Evolutionary conservation across 2,113 vertebrate genomes (phyloP).

Genomic region (Phylloscopus trochilus): DNA sequence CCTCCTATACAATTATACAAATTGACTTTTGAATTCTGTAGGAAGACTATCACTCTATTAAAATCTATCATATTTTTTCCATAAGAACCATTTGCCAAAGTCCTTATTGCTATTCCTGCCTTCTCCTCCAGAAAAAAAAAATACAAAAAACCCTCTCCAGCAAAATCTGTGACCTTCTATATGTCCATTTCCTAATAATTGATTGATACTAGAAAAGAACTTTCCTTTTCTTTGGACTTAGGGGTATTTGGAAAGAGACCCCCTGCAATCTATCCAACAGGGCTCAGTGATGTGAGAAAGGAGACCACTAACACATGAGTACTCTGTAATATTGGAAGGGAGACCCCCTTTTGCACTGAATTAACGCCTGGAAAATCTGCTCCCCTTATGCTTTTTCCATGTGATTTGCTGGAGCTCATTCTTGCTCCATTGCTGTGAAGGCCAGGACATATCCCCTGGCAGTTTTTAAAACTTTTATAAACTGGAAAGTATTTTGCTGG

Average conservation of each 20-base stretch:
- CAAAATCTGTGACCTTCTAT: not conserved
- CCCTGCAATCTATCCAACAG: slow-evolving; percentile 30
- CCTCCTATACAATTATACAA: slow-evolving; percentile 1
- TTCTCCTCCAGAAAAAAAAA: not conserved
- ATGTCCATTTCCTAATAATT: not conserved
- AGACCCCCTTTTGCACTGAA: slow-evolving; percentile 50
- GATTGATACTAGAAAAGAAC: slow-evolving; percentile 16
- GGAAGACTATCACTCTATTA: slow-evolving; percentile 42
- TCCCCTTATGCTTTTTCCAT: slow-evolving; percentile 63
- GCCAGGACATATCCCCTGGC: slow-evolving; percentile 66
- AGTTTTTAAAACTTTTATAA: slow-evolving; percentile 68
- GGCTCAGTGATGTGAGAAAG: not conserved
- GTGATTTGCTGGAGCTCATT: slow-evolving; percentile 46
- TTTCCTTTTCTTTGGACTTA: not conserved
- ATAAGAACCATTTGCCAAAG: not conserved
- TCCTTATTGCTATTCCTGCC: slow-evolving; percentile 3
- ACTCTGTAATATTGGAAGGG: slow-evolving; percentile 40
- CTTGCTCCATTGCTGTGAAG: slow-evolving; percentile 26
- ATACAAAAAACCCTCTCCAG: not conserved
- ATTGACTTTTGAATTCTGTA: slow-evolving; percentile 42
- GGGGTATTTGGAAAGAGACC: slow-evolving; percentile 38
- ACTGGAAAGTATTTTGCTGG: slow-evolving; percentile 75
- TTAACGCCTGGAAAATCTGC: slow-evolving; percentile 63
- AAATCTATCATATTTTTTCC: slow-evolving; percentile 39
- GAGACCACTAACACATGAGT: not conserved